These are phyloP conservation scores for Melanocharis versteri DNA, from an alignment of 2,113 vertebrate species.

Conservation along the genomic window DNA sequence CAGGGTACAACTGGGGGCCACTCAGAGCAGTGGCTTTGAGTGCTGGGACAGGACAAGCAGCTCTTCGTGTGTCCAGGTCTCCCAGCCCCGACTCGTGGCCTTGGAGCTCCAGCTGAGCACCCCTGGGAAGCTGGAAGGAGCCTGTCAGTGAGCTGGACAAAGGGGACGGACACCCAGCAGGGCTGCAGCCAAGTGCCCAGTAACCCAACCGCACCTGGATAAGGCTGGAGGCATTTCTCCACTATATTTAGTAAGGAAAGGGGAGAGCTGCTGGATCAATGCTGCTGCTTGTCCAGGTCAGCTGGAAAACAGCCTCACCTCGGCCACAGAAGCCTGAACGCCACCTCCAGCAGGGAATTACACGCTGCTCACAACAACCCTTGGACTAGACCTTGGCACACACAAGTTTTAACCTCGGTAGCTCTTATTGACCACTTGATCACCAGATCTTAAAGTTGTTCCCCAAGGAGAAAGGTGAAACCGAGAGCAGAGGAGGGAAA, in stretches of 20 bases:
- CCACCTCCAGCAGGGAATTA: not conserved
- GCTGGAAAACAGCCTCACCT: not conserved
- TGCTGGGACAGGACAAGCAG: not conserved
- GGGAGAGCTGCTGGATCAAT: not conserved
- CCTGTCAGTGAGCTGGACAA: not conserved
- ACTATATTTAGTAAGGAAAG: constrained; percentile 33
- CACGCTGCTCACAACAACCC: not conserved
- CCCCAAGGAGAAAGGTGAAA: constrained; percentile 25
- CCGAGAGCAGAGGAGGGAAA: not conserved
- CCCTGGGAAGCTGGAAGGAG: not conserved
- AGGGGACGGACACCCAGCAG: not conserved
- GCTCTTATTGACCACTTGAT: not conserved
- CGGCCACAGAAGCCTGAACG: rapidly evolving
- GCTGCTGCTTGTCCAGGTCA: not conserved
- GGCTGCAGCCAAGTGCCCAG: not conserved
- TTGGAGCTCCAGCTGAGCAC: not conserved
- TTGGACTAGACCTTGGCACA: not conserved
- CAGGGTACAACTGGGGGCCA: not conserved
- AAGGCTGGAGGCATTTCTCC: not conserved
- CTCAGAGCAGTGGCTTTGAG: not conserved
- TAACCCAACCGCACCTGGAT: not conserved
- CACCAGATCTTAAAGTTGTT: not conserved
- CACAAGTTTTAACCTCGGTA: not conserved
- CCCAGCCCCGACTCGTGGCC: rapidly evolving
- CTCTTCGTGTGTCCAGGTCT: not conserved